A percentile compares a stretch with the other conserved stretches of the same genome.
These are phyloP conservation scores for Atherinosoma microstoma DNA, from an alignment of 2,797 vertebrate genomes.

Conservation along the genomic window DNA sequence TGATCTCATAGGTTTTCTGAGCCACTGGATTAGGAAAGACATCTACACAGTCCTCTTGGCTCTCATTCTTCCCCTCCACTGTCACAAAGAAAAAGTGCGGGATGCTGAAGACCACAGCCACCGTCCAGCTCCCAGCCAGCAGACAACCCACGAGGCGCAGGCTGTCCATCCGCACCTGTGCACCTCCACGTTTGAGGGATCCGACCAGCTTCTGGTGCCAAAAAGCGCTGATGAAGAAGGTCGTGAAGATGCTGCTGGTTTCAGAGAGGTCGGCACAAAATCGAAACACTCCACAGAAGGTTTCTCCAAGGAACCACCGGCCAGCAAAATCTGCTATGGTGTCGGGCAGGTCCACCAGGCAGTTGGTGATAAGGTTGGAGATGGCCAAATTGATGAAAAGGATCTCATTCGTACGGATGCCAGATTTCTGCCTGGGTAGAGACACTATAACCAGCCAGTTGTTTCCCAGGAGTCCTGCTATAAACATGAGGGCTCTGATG, in stretches of 20 bases:
- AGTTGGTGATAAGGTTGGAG: constrained; percentile 86
- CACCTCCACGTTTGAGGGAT: constrained; percentile 77
- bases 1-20: constrained; percentile 63
- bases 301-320: constrained; percentile 76
- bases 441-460: constrained; percentile 78
- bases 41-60: constrained; percentile 62
- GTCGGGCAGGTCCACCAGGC: constrained; percentile 83
- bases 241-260: constrained; percentile 85
- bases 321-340: constrained; percentile 73
- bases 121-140: constrained; percentile 78
- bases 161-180: constrained; percentile 76
- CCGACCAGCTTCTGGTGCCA: constrained; percentile 87
- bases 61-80: constrained; percentile 54
- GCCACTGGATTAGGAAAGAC: constrained; percentile 48
- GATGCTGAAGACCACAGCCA: constrained; percentile 72
- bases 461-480: constrained; percentile 83
- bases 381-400: constrained; percentile 84
- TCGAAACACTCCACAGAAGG: constrained; percentile 75
- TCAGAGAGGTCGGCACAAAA: constrained; percentile 82
- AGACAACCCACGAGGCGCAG: constrained; percentile 62
- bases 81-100: constrained; percentile 73
- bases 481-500: constrained; percentile 76
- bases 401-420: constrained; percentile 77
- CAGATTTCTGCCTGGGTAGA: constrained; percentile 65
- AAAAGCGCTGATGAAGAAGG: constrained; percentile 82